Conservation (phyloP, 2,888 invertebrate genomes). For the Chloroclysta siterata region DNA sequence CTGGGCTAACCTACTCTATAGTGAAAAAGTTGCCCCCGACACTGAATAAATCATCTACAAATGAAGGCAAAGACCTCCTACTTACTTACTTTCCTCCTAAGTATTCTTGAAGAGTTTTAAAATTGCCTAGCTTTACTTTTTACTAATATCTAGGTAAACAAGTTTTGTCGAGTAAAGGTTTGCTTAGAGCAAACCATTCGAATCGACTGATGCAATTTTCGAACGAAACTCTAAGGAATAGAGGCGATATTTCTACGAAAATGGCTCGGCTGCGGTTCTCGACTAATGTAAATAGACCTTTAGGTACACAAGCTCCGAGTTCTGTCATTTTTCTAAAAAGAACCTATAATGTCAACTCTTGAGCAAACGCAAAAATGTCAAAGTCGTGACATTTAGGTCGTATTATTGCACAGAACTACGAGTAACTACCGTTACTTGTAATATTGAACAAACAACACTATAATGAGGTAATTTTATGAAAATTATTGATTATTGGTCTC, state of each 20-base stretch:
- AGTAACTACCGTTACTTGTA: background rate
- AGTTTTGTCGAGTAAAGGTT: background rate
- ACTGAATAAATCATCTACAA: too few relatives aligned
- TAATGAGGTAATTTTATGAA: background rate
- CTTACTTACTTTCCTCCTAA: background rate
- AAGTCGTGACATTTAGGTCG: constrained; percentile 23
- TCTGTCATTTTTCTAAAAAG: background rate
- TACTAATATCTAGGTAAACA: background rate
- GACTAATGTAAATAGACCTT: too few relatives aligned
- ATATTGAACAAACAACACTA: background rate
- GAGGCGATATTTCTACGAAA: too few relatives aligned
- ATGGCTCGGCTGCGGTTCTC: too few relatives aligned
- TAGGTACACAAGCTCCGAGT: background rate
- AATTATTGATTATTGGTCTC: too few relatives aligned
- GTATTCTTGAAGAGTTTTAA: background rate
- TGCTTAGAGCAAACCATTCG: background rate
- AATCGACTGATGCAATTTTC: background rate
- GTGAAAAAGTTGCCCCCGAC: too few relatives aligned
- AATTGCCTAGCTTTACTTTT: background rate
- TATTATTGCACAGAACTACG: constrained; percentile 13
- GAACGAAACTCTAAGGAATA: background rate
- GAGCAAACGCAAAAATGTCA: constrained; percentile 13
- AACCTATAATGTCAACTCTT: constrained; percentile 11
- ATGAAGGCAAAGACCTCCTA: too few relatives aligned
- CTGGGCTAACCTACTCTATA: too few relatives aligned